Evolutionary conservation across 2,797 vertebrate genomes (phyloP), one percentile per base, ranked within the genome.

Genomic region (Scleropages formosus): DNA sequence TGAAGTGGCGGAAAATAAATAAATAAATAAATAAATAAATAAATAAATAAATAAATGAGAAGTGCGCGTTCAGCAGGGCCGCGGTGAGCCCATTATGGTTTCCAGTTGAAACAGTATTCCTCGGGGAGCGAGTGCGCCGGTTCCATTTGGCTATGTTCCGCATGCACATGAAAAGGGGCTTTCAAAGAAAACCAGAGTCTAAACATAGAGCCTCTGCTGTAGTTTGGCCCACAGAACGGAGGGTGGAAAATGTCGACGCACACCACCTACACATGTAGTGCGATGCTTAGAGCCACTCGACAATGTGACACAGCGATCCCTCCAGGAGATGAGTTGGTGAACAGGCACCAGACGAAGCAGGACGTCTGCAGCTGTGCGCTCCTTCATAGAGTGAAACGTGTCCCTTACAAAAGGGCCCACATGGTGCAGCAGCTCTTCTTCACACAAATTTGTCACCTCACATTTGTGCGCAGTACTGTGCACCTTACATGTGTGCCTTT

Each of bases 31-130:
- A 39, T 2, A 2, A 39, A n/a, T n/a, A 39, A 39, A 39, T 39
- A 39, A 39, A 39, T 39, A 39, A n/a, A n/a, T n/a, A n/a, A 39
- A 39, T 39, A 39, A 39, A 39, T 2, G 2, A 39, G 31, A 39
- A 39, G 31, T 39, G 31, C 31, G 31, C 31, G 74, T 69, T 59
- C 56, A 70, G 72, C 46, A 62, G 46, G n/a, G 62, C 20, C 26
- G 64, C 63, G 44, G 58, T 51, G 70, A 67, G 39, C 20, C 58
- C 22, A 66, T 39, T 77, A 11, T 75, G 61, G 66, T 77, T 79
- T 77, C 63, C 56, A 79, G 72, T 74, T 65, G 22, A 77, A 78
- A 69, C 70, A 66, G 61, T 44, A 77, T 59, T 71, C 66, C 46
- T 74, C 70, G 13, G 58, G 65, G 61, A 51, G 62, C 18, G 15